Evolutionary conservation across 2,113 vertebrate genomes (phyloP).

Genomic region (Pan paniscus): DNA sequence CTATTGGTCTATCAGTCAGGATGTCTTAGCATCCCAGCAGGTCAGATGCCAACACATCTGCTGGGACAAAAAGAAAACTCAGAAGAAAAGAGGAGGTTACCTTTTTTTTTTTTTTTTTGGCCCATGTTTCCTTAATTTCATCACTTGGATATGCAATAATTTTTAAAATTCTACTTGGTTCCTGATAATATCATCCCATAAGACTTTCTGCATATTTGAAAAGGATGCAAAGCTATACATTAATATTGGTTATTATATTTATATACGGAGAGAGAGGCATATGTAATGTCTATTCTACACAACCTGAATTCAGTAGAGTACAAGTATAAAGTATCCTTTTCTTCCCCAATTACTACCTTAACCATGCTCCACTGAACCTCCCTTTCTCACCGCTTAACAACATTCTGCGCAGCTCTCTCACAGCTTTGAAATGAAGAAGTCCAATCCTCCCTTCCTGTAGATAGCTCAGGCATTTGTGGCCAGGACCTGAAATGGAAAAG

Average conservation of each 20-base stretch:
- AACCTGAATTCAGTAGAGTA: background rate
- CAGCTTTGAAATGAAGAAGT: background rate
- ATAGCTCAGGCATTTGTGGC: background rate
- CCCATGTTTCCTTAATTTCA: background rate
- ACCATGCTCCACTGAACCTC: background rate
- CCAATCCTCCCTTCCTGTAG: background rate
- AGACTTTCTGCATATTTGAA: background rate
- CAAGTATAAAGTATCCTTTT: background rate
- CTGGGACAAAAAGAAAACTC: constrained; percentile 14
- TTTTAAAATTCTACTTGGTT: constrained; percentile 12
- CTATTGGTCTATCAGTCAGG: background rate
- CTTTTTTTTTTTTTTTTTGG: background rate
- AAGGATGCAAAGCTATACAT: background rate
- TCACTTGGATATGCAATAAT: background rate
- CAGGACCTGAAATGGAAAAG: background rate
- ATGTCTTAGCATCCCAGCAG: background rate
- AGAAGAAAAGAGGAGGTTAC: background rate
- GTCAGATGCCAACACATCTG: background rate
- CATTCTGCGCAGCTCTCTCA: background rate
- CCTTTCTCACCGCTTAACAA: background rate
- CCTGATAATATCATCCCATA: background rate
- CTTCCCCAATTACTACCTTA: background rate
- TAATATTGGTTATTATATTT: background rate
- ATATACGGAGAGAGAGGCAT: background rate
- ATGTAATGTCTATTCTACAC: background rate